phyloP scores from a whole-genome alignment of 2,113 vertebrate genomes.

The Brienomyrus longianalis region DNA sequence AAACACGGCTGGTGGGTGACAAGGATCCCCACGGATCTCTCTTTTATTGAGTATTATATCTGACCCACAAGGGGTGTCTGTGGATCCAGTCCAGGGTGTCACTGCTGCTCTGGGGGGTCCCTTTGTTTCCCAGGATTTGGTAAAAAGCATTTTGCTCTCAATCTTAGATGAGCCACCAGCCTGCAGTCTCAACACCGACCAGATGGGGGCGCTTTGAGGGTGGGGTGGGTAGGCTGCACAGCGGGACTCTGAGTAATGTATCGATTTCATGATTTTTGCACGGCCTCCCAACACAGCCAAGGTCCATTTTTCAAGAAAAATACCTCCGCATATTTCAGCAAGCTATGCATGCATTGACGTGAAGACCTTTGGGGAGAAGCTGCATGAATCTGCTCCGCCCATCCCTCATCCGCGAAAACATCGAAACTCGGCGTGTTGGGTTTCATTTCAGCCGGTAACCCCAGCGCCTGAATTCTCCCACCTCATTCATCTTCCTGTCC shows the following conservation, averaged over 20 bases:
- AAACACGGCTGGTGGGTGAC: background rate
- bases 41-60: background rate
- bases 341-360: background rate
- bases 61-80: background rate
- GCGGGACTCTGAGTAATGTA: background rate
- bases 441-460: background rate
- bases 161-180: background rate
- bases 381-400: background rate
- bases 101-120: background rate
- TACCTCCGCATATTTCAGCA: background rate
- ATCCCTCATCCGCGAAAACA: background rate
- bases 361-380: background rate
- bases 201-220: background rate
- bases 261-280: background rate
- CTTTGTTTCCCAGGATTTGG: background rate
- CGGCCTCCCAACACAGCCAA: background rate
- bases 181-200: background rate
- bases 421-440: too few relatives aligned
- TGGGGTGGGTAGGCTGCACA: background rate
- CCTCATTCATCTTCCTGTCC: background rate
- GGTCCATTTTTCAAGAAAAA: background rate
- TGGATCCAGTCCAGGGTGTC: background rate
- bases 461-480: background rate
- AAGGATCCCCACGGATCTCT: background rate
- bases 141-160: background rate